Evolutionary conservation across 2,888 invertebrate genomes (phyloP).

Genomic region (Pheosia gnoma): DNA sequence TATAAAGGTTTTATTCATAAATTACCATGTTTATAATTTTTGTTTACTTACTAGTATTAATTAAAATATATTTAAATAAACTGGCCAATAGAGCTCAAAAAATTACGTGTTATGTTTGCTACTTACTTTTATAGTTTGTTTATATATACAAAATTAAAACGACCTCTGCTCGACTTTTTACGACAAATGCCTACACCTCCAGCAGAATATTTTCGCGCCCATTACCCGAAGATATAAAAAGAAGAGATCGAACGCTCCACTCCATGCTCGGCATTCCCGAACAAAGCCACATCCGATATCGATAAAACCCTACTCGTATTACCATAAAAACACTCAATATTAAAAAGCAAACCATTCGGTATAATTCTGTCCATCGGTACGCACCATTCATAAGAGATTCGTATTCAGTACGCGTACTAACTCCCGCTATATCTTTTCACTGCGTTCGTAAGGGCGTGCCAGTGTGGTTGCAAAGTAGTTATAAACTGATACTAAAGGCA

Average conservation of each 20-base stretch:
- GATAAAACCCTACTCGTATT: constrained; percentile 56
- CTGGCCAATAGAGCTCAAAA: no score
- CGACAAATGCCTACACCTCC: background rate
- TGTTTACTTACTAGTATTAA: no score
- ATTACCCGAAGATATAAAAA: constrained; percentile 26
- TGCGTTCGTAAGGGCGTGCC: constrained; percentile 69
- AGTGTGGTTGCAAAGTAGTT: constrained; percentile 67
- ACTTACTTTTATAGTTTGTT: background rate
- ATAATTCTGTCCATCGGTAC: constrained; percentile 63
- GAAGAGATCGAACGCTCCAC: constrained; percentile 19
- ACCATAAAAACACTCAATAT: constrained; percentile 72
- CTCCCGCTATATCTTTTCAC: constrained; percentile 73
- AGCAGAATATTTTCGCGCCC: background rate
- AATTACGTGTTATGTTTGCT: no score
- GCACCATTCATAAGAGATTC: constrained; percentile 65
- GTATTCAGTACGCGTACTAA: constrained; percentile 67
- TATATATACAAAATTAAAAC: constrained; percentile 1
- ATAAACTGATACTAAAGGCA: constrained; percentile 66
- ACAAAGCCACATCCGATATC: constrained; percentile 50
- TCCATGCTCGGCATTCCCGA: constrained; percentile 46
- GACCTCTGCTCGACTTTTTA: background rate
- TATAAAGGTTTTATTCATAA: no score
- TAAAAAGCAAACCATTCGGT: constrained; percentile 66
- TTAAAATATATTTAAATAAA: no score
- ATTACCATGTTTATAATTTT: no score